Percentiles rank a stretch among this genome's conserved stretches.
Evolutionary conservation across 2,797 vertebrate genomes (phyloP).

Genomic region (Sebastes trivittatus): DNA sequence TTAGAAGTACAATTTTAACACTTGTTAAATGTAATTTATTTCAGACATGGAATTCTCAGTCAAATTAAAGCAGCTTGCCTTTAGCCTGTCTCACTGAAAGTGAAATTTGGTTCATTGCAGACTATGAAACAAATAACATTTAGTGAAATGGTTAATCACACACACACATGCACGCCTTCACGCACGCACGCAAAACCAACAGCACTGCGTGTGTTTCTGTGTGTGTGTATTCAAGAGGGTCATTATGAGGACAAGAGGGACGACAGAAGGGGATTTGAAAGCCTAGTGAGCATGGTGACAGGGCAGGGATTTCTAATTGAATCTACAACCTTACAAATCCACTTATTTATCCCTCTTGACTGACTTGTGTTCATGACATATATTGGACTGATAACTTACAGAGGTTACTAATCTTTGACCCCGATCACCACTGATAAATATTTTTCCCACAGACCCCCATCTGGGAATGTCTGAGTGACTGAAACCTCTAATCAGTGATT

Average conservation of each 20-base stretch:
- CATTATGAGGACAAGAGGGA: slow-evolving; percentile 15
- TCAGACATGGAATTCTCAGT: neutral
- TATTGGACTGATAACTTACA: neutral
- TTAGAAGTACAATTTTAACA: neutral
- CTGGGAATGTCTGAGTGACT: neutral
- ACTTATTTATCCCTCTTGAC: slow-evolving; percentile 10
- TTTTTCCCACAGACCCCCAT: neutral
- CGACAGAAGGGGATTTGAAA: slow-evolving; percentile 41
- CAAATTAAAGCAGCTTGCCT: neutral
- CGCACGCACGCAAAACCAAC: neutral
- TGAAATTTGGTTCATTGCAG: neutral
- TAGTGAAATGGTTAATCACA: neutral
- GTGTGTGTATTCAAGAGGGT: slow-evolving; percentile 20
- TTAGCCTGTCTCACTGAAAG: neutral
- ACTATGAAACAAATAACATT: neutral
- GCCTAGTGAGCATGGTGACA: slow-evolving; percentile 17
- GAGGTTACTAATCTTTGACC: neutral
- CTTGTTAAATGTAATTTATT: neutral
- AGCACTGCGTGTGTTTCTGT: neutral
- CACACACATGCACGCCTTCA: neutral
- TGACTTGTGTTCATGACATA: slow-evolving; percentile 1
- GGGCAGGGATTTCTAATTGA: slow-evolving; percentile 26
- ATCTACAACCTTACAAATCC: slow-evolving; percentile 22
- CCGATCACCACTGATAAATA: neutral
- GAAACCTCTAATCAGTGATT: neutral